Percentiles rank a stretch among this genome's conserved stretches.
phyloP scores from a whole-genome alignment of 2,113 vertebrate genomes.

The Eupsittula cactorum region DNA sequence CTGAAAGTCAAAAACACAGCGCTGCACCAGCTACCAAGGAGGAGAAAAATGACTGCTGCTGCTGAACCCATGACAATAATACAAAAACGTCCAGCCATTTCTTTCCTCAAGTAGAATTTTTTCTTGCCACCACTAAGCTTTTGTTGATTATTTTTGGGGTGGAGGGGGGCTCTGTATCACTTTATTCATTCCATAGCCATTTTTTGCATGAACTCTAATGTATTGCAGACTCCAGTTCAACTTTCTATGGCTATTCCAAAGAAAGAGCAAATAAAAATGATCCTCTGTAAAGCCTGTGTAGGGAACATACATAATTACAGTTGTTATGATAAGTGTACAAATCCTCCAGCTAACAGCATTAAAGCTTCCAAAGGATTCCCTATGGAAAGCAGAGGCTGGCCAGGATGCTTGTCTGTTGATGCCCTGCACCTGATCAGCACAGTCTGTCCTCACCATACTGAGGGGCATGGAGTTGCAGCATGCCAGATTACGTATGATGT shows the following conservation, averaged over 20 bases:
- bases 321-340: neutral
- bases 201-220: neutral
- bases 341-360: neutral
- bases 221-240: neutral
- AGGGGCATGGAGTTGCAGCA: neutral
- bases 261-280: neutral
- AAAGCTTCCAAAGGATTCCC: neutral
- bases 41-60: too few relatives aligned
- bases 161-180: fast-evolving
- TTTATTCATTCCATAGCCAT: neutral
- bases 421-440: neutral
- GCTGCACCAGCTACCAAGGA: too few relatives aligned
- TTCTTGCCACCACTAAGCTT: neutral
- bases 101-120: neutral
- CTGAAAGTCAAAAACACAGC: too few relatives aligned
- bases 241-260: neutral
- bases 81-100: neutral
- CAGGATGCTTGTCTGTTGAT: neutral
- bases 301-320: neutral
- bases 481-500: neutral
- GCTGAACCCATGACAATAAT: neutral
- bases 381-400: neutral
- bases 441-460: neutral
- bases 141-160: neutral
- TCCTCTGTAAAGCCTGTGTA: neutral